phyloP scores from a whole-genome alignment of 2,113 vertebrate genomes.

The Recurvirostra avosetta region DNA sequence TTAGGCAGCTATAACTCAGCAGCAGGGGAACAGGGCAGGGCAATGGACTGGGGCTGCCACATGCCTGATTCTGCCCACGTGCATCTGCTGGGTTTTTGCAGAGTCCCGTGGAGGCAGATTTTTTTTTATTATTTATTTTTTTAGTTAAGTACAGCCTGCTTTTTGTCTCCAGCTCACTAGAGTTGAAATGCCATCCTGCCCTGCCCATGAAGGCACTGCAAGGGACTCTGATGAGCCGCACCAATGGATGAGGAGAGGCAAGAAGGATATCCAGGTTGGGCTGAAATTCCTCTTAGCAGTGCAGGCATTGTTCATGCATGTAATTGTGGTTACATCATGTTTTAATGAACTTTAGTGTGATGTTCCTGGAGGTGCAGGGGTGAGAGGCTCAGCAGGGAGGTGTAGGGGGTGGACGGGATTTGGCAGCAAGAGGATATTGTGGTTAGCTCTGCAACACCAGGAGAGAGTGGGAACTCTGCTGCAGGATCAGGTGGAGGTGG shows the following conservation, averaged over 20 bases:
- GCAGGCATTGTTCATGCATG: accelerated
- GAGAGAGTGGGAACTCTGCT: neutral
- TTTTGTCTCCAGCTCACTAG: neutral
- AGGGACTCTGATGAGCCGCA: neutral
- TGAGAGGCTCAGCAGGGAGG: neutral
- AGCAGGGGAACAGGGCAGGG: neutral
- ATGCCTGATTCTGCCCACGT: accelerated
- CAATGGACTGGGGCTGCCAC: neutral
- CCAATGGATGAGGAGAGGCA: neutral
- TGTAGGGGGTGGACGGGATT: accelerated
- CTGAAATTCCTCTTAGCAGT: neutral
- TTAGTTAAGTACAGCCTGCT: neutral
- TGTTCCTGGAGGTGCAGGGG: neutral
- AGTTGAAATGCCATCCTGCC: neutral
- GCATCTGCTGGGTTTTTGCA: neutral
- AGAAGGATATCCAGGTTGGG: neutral
- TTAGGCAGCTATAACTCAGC: neutral
- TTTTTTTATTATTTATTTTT: neutral
- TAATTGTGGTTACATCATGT: accelerated
- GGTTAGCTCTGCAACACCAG: neutral
- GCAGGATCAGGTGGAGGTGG: neutral
- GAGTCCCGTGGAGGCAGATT: neutral
- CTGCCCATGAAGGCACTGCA: neutral
- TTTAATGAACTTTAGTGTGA: neutral
- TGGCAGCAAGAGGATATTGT: neutral